Base-by-base conservation (phyloP, 2,797 vertebrate species). In the Coregonus suidteri region DNA sequence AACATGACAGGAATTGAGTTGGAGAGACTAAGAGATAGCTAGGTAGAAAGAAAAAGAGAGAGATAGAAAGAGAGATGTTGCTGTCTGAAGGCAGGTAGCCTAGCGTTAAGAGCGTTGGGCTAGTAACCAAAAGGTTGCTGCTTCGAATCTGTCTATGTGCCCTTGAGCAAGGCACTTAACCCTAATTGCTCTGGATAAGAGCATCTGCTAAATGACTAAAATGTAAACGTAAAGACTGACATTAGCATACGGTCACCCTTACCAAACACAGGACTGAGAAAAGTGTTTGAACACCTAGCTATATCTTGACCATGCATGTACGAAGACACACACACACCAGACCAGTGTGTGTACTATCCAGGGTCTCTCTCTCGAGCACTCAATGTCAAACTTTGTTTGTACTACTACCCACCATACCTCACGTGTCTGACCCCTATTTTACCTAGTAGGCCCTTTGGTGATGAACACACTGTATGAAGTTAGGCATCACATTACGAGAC, bases 231-330 rank as follows among this genome's bases (percentile, higher is more conserved):
- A 25, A 6, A 67, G 4, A 16, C 14, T 16, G 66, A 35, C 66
- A 34, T 68, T 68, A 37, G 66, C 66, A 68, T 37, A 18, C 6
- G 5, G 31, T 68, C 34, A 68, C 66, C 15, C 6, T 68, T 7
- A 67, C 65, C 65, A 64, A 25, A 20, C n/a, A 31, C 9, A 65
- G 65, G 13, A 72, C 70, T 62, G 76, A 47, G 84, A 66, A 71
- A 71, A 20, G 41, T 13, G 35, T 25, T 51, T 64, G 30, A 64
- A 51, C 37, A 47, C 14, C 11, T 2, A 66, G 25, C 59, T 9
- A 64, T 30, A 30, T 25, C 59, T 64, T 64, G 20, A 64, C 1
- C 20, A 64, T 16, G n/a, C 20, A 64, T 25, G 20, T 13, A 16
- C n/a, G 11, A 3, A 71, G 6, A 47, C 66, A 68, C 64, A 6